Evolutionary conservation across 1,140 invertebrate genomes (phyloP), one percentile per base, ranked within the genome.

Genomic region (Psix sp.): DNA sequence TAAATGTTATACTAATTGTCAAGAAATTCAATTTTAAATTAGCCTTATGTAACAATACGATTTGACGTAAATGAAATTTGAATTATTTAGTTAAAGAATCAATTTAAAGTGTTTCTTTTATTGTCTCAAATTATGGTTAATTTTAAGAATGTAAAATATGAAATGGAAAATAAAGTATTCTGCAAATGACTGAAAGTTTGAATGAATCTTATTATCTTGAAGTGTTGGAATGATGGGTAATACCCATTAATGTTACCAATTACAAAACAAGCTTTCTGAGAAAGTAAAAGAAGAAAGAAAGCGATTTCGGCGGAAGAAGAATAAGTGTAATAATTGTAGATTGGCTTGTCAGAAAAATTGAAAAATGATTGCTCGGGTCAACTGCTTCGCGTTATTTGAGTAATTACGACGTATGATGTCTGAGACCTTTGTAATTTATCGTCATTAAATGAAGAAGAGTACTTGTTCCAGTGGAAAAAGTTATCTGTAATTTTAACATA

Each of bases 211-310:
- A n/a, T 45, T 57, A 43, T 57, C 9, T 6, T 3, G n/a, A 49
- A 59, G 52, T 59, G 59, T 51, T 13, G 17, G 26, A 20, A 18
- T 51, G 49, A 71, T 48, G 29, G 39, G 59, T 65, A 59, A 65
- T 72, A 39, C 38, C 59, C 48, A 52, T 49, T 57, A 36, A 33
- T 46, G 33, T n/a, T 3, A 42, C 45, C 56, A 62, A 67, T 74
- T 74, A 67, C 20, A 9, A 14, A 1, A 5, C n/a, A 16, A 62
- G 48, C 57, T 56, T 65, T 57, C 71, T 56, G 68, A 38, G 77
- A 80, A 80, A 79, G 73, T 73, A 24, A 70, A 66, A 70, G 79
- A 81, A 78, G 67, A 76, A 75, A 79, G 78, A 80, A 80, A 81
- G 79, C 76, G 38, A 57, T 48, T 21, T 51, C 39, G 42, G 57